Percentiles rank a stretch among this genome's conserved stretches.
Evolutionary conservation across 2,797 vertebrate species (phyloP).

Genomic region (Glossophaga mutica): DNA sequence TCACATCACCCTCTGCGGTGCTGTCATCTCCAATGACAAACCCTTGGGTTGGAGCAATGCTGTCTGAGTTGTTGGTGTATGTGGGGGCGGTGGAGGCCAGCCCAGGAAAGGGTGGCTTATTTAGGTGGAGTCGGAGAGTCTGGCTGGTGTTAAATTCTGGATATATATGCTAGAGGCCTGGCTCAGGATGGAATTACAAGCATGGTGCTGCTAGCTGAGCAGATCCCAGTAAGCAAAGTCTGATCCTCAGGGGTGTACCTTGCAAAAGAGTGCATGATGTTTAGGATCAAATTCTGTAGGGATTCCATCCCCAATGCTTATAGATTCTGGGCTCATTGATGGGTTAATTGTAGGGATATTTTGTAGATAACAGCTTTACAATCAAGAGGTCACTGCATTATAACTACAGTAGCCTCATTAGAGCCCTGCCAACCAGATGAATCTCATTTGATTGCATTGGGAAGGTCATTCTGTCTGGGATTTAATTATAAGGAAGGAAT

Average conservation of each 20-base stretch:
- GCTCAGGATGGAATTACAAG: neutral
- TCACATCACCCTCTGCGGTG: too few species aligned
- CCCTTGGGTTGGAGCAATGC: neutral
- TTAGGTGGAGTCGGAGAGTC: neutral
- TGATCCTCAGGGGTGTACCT: neutral
- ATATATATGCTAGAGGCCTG: neutral
- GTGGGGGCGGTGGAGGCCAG: neutral
- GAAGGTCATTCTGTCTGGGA: neutral
- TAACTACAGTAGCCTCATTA: neutral
- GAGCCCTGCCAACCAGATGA: neutral
- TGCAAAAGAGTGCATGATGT: neutral
- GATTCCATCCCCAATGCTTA: neutral
- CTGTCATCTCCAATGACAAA: too few species aligned
- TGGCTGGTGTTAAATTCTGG: neutral
- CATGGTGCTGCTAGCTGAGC: neutral
- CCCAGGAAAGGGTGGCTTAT: too few species aligned
- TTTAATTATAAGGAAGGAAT: neutral
- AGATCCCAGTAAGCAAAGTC: neutral
- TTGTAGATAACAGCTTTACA: neutral
- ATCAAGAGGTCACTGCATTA: neutral
- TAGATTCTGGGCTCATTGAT: neutral
- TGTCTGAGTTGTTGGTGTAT: neutral
- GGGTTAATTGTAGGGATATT: neutral
- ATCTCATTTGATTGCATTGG: neutral
- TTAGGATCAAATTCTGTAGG: neutral